Evolutionary conservation across 2,797 vertebrate species (phyloP), one percentile per base, ranked within the genome.

Genomic region (Sebastes iracundus): DNA sequence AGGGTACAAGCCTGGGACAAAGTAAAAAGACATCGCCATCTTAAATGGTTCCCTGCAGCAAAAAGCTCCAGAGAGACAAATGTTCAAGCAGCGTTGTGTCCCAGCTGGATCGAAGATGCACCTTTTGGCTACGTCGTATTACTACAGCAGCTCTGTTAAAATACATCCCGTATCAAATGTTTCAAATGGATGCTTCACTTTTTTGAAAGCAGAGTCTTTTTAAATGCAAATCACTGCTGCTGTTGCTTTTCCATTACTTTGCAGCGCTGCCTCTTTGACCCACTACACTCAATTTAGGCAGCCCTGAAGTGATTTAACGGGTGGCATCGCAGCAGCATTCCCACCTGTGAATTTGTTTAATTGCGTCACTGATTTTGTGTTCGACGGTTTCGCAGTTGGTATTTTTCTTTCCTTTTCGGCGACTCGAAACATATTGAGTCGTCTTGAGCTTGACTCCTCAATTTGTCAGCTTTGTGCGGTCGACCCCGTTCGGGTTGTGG

Each of bases 401-500:
- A 6, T 55, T 10, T 64, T 60, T 32, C 18, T 28, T 61, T 25
- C 53, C 20, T 59, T 74, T 70, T 11, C 1, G 33, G 60, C n/a
- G 25, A 71, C 79, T 72, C 49, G 23, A 87, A 88, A 77, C 81
- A 61, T 75, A 90, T 77, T 78, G 86, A 83, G 83, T 74, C 22
- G 5, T 90, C 87, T 90, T 69, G 28, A 80, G 80, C 33, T 74
- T 72, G 83, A 89, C 85, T 84, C 82, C 78, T 89, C 90, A 81
- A 91, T 94, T 93, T 94, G 89, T 92, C 87, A 66, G 87, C 80
- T 91, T 90, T 87, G 86, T 83, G 88, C 76, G 12, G 80, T 85
- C 92, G 92, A 93, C 93, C 91, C 90, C 72, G 64, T 92, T 90
- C 90, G 80, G 88, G 80, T 92, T 89, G 87, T 72, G 89, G 93